phyloP scores from a whole-genome alignment of 1,140 invertebrate species.

The Contarinia nasturtii region DNA sequence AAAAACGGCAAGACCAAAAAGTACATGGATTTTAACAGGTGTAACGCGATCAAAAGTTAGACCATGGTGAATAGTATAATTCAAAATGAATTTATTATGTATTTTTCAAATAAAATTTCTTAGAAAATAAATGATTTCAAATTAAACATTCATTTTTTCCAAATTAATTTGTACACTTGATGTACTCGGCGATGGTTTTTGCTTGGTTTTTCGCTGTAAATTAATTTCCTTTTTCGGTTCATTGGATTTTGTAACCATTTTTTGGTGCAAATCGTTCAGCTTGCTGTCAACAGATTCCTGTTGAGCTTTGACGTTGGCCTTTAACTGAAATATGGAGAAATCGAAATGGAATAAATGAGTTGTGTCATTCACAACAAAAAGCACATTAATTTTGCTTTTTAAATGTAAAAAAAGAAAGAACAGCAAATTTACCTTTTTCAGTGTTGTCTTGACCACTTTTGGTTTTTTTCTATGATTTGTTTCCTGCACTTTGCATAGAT shows the following conservation, averaged over 20 bases:
- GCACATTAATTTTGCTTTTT: too few species aligned
- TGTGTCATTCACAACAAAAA: too few species aligned
- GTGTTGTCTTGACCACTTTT: neutral
- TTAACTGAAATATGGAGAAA: conserved; percentile 18
- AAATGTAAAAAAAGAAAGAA: too few species aligned
- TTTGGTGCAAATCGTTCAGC: conserved; percentile 17
- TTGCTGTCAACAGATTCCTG: conserved; percentile 19
- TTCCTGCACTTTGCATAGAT: too few species aligned
- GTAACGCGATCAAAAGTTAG: conserved; percentile 40
- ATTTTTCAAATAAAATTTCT: too few species aligned
- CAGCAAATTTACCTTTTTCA: neutral
- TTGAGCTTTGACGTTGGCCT: conserved; percentile 17
- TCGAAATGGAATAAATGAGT: too few species aligned
- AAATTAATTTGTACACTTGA: conserved; percentile 13
- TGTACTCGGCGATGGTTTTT: conserved; percentile 10
- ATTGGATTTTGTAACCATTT: conserved; percentile 19
- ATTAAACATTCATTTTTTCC: conserved; percentile 19
- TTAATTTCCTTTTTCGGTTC: conserved; percentile 7
- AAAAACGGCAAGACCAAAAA: conserved; percentile 37
- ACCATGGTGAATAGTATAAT: conserved; percentile 26
- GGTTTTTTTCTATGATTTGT: neutral
- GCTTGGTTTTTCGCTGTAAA: conserved; percentile 8
- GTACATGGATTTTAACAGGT: conserved; percentile 51
- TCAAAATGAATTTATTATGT: too few species aligned
- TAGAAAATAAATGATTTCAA: too few species aligned